These are phyloP conservation scores for Emys orbicularis DNA, from an alignment of 2,797 vertebrate genomes.

Conservation along the genomic window DNA sequence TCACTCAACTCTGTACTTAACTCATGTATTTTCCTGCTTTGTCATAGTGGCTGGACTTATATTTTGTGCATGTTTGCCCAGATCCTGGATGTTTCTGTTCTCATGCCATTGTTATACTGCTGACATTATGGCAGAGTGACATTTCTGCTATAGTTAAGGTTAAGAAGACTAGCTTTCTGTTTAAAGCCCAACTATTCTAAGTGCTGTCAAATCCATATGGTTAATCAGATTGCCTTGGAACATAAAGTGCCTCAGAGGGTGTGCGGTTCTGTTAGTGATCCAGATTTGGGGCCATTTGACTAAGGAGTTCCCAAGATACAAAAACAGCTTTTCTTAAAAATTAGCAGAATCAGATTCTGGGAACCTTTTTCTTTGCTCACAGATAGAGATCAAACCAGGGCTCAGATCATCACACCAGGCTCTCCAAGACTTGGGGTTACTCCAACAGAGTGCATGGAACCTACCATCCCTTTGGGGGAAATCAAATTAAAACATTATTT, in stretches of 20 bases:
- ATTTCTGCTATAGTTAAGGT: not conserved
- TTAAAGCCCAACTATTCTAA: not conserved
- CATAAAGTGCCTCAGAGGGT: not conserved
- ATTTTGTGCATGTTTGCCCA: not conserved
- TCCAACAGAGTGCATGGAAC: not conserved
- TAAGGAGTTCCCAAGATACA: not conserved
- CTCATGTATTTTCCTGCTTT: not conserved
- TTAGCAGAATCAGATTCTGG: not conserved
- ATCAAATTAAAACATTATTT: not conserved
- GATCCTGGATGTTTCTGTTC: not conserved
- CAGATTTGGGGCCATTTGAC: not conserved
- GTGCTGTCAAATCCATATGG: not conserved
- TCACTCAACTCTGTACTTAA: not conserved
- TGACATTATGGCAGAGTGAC: not conserved
- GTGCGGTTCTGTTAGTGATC: not conserved
- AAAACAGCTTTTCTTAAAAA: not conserved
- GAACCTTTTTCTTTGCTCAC: not conserved
- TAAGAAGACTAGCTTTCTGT: not conserved
- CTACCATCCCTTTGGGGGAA: not conserved
- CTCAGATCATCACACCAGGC: not conserved
- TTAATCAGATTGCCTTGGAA: not conserved
- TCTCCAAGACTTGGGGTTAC: not conserved
- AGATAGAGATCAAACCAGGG: not conserved
- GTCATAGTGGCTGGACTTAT: not conserved
- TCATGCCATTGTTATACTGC: not conserved